These are phyloP conservation scores for Lophochroa leadbeateri DNA, from an alignment of 2,113 vertebrate genomes.

Conservation along the genomic window DNA sequence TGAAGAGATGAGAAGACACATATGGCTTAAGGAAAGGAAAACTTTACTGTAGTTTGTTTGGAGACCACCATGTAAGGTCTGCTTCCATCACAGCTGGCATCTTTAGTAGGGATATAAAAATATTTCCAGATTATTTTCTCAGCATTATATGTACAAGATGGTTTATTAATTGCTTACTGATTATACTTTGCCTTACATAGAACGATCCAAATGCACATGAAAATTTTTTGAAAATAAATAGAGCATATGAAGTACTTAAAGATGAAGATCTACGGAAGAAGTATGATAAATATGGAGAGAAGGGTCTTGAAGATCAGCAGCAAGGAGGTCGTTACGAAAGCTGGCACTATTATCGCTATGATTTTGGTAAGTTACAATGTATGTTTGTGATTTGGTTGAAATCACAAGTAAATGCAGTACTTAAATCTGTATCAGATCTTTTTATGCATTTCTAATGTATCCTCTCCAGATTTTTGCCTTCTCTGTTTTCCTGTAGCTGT, in stretches of 20 bases:
- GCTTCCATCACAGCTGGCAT: not conserved
- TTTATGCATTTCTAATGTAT: not conserved
- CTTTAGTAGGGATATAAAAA: not conserved
- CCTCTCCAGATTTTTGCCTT: not conserved
- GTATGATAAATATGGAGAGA: constrained; percentile 98
- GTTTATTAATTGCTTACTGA: not conserved
- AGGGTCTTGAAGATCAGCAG: constrained; percentile 90
- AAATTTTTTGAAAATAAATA: constrained; percentile 93
- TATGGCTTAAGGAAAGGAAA: not conserved
- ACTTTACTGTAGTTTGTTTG: not conserved
- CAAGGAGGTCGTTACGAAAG: constrained; percentile 92
- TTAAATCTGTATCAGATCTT: not conserved
- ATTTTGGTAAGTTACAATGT: constrained; percentile 84
- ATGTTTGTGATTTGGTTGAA: not conserved
- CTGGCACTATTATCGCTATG: constrained; percentile 95
- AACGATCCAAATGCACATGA: constrained; percentile 90
- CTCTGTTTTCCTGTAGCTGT: not conserved
- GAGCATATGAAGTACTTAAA: constrained; percentile 97
- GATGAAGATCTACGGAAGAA: constrained; percentile 96
- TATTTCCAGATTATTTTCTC: not conserved
- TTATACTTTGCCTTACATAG: constrained; percentile 71
- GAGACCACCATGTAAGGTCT: not conserved
- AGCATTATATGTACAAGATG: not conserved
- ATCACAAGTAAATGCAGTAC: not conserved
- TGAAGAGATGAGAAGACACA: not conserved